These are phyloP conservation scores for Oreochromis niloticus DNA, from an alignment of 2,113 vertebrate species.

Conservation along the genomic window DNA sequence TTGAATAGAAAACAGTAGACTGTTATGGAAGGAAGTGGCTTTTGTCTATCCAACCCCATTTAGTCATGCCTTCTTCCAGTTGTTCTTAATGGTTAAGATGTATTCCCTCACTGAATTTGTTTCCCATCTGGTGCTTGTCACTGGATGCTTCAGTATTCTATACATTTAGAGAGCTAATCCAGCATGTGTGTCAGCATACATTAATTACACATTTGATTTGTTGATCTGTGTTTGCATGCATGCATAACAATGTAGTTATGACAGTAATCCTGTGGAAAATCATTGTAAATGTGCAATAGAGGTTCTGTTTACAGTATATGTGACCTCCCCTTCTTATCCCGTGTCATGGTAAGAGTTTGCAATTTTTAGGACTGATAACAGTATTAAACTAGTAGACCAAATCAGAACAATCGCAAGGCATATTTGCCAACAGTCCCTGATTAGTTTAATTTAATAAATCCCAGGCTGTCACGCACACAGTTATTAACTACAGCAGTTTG, in stretches of 20 bases:
- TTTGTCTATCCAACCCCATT: not conserved
- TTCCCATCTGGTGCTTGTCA: not conserved
- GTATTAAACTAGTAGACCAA: not conserved
- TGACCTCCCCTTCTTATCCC: not conserved
- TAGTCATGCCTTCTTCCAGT: not conserved
- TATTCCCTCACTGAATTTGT: not conserved
- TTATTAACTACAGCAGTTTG: not conserved
- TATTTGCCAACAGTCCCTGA: not conserved
- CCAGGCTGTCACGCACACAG: accelerated
- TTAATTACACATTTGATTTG: not conserved
- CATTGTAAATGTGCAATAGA: not conserved
- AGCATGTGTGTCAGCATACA: not conserved
- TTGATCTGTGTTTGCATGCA: not conserved
- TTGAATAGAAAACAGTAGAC: not conserved
- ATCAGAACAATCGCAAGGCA: not conserved
- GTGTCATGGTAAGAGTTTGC: not conserved
- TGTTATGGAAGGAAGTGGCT: not conserved
- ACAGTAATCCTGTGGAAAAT: not conserved
- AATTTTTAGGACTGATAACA: not conserved
- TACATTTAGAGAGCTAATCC: not conserved
- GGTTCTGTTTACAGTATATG: not conserved
- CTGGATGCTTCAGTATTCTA: not conserved
- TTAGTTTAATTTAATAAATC: not conserved
- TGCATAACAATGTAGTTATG: not conserved
- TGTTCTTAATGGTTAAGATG: not conserved